A percentile compares a stretch with the other conserved stretches of the same genome.
These are phyloP conservation scores for Phocoena phocoena DNA, from an alignment of 2,113 vertebrate species.

Conservation along the genomic window DNA sequence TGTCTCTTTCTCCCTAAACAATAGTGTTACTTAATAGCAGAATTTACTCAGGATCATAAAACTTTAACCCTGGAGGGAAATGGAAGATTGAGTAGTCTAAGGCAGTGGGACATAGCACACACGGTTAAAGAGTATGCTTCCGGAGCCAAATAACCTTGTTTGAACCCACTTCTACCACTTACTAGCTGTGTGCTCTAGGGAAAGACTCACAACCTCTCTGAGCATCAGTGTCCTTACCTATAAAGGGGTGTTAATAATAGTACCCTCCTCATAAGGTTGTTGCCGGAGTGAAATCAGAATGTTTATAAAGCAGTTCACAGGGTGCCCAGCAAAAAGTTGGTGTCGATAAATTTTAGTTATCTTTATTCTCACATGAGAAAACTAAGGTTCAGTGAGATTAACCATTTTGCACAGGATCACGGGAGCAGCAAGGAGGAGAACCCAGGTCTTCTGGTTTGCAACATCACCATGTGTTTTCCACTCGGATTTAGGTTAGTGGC, in stretches of 20 bases:
- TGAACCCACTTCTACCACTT: neutral
- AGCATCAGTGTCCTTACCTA: neutral
- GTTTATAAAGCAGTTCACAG: neutral
- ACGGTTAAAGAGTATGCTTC: neutral
- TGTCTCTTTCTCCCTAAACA: neutral
- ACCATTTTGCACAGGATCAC: neutral
- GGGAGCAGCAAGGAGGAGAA: neutral
- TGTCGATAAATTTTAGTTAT: neutral
- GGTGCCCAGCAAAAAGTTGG: neutral
- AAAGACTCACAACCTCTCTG: neutral
- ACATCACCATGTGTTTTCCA: neutral
- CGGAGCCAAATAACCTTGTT: neutral
- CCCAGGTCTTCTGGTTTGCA: neutral
- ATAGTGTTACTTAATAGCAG: neutral
- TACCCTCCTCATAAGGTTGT: neutral
- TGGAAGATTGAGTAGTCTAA: neutral
- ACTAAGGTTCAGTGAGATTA: neutral
- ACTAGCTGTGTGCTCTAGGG: neutral
- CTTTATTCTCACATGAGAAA: neutral
- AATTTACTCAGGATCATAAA: neutral
- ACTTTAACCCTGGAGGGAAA: neutral
- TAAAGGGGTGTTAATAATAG: neutral
- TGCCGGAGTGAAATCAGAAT: neutral
- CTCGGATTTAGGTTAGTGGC: neutral
- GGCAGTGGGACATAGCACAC: neutral